Evolutionary conservation across 2,888 invertebrate species (phyloP), one percentile per base, ranked within the genome.

Genomic region (Amphipoea lucens): DNA sequence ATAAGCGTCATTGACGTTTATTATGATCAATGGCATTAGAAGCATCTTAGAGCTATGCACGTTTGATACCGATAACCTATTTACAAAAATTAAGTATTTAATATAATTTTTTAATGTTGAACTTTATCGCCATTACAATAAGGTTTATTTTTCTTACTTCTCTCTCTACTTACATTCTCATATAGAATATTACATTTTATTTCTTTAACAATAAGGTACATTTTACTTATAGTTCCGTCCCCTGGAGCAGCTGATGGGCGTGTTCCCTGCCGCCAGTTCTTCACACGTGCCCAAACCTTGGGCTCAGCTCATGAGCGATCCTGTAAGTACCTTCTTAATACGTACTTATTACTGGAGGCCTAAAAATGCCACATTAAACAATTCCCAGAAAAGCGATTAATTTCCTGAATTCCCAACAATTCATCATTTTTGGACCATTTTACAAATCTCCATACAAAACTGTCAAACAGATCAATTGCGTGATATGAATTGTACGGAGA

Each of bases 201-300:
- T 0, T 4, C 4, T 20, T 5, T n/a, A 36, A 54, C 2, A n/a
- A 68, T 71, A 42, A 62, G 29, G 4, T 36, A n/a, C 57, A 45
- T 76, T 76, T 69, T 17, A 5, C 51, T 95, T 96, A 40, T 94
- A 99, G 98, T 99, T 99, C 97, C 98, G 98, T 87, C 99, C 99
- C 0, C 96, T 99, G 92, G 99, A 99, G 96, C 99, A 99, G 97
- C 96, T 99, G 92, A 99, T 99, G 99, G 99, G 99, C 62, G 99
- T 99, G 83, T 99, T 99, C 96, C 99, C 99, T 74, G 99, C 99
- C 23, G 99, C 99, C 69, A 99, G 99, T 96, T 98, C 98, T 85
- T 97, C 98, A 77, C 99, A 99, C 96, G 98, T 99, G 81, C 99
- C 99, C 36, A 95, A 97, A 85, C 98, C 99, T 5, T 99, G 99